Evolutionary conservation across 2,797 vertebrate genomes (phyloP).

Genomic region (Sebastes kiyomatsui): DNA sequence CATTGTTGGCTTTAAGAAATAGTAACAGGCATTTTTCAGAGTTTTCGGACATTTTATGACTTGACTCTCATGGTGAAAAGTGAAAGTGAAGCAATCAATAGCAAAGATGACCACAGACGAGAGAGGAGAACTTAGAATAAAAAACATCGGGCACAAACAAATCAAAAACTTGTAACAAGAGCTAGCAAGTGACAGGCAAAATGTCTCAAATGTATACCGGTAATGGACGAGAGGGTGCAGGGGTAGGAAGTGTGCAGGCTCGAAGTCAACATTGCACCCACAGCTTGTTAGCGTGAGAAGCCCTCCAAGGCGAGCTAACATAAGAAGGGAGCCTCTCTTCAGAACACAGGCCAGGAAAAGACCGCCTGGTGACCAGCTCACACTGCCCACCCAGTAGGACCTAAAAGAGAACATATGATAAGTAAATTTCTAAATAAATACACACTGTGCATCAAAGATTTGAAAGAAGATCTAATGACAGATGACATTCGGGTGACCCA

Average conservation of each 20-base stretch:
- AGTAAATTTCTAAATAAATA: not conserved
- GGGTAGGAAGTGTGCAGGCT: conserved; percentile 95
- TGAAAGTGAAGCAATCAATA: conserved; percentile 76
- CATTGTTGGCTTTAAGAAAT: too few relatives aligned
- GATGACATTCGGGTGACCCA: not conserved
- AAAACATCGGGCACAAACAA: not conserved
- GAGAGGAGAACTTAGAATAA: conserved; percentile 42
- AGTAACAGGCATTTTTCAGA: too few relatives aligned
- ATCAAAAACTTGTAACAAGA: not conserved
- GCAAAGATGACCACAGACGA: conserved; percentile 64
- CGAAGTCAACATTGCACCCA: conserved; percentile 94
- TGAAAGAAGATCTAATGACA: not conserved
- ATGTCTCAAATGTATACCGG: conserved; percentile 80
- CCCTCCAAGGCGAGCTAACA: conserved; percentile 89
- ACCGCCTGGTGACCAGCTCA: conserved; percentile 90
- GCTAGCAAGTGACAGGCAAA: not conserved
- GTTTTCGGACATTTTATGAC: not conserved
- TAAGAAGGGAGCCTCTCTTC: conserved; percentile 92
- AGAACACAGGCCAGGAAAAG: conserved; percentile 94
- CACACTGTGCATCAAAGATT: not conserved
- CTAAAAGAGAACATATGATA: conserved; percentile 68
- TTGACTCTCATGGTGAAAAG: conserved; percentile 64
- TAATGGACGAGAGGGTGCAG: conserved; percentile 94
- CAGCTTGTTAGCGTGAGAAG: conserved; percentile 87
- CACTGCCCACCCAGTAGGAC: conserved; percentile 93